Conservation (phyloP, 2,113 vertebrate species). For the Oenanthe melanoleuca region DNA sequence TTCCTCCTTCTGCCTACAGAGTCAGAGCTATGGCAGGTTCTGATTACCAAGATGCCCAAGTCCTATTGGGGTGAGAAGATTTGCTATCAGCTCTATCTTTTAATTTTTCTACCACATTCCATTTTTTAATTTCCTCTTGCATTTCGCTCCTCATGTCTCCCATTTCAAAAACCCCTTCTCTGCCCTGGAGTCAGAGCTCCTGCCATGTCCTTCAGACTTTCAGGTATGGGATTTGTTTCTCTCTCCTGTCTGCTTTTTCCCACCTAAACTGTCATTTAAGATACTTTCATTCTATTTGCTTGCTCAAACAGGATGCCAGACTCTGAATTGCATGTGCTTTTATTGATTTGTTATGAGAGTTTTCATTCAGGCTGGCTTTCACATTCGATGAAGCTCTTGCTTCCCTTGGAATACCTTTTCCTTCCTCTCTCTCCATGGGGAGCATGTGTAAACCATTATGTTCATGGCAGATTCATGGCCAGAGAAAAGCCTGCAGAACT, state of each 20-base stretch:
- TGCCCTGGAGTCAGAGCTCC: not conserved
- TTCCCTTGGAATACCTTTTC: not conserved
- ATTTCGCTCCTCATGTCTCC: not conserved
- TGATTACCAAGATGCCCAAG: not conserved
- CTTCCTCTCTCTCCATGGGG: not conserved
- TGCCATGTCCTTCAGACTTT: not conserved
- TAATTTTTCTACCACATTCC: not conserved
- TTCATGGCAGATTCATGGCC: not conserved
- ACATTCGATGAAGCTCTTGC: not conserved
- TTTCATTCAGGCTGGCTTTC: not conserved
- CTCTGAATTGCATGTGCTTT: not conserved
- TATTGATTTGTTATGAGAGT: not conserved
- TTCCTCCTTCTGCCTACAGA: not conserved
- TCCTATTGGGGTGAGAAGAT: not conserved
- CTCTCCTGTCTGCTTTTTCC: not conserved
- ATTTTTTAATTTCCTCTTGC: not conserved
- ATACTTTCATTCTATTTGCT: not conserved
- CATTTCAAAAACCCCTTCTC: not conserved
- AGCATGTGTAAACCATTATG: not conserved
- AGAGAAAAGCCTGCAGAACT: not conserved
- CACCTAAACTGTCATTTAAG: not conserved
- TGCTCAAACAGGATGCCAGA: not conserved
- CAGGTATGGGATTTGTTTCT: not conserved
- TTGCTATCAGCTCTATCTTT: not conserved
- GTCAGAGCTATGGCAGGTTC: not conserved